phyloP scores from a whole-genome alignment of 2,113 vertebrate genomes.

The Takifugu bimaculatus region DNA sequence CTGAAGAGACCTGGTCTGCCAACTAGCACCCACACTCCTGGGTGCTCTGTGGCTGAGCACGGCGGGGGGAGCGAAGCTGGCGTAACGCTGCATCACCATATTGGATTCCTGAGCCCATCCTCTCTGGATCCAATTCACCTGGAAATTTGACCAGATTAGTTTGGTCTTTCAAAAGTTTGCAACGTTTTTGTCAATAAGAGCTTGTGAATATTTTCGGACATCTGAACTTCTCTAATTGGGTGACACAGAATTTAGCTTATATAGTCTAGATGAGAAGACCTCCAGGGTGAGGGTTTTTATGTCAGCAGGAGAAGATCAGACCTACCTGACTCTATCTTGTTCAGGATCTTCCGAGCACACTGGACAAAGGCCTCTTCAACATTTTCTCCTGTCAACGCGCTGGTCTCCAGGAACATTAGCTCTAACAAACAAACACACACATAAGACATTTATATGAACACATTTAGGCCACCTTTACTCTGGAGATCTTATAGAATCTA shows the following conservation, averaged over 20 bases:
- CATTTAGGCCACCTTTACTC: neutral
- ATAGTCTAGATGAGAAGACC: too few relatives aligned
- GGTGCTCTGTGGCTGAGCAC: slow-evolving; percentile 78
- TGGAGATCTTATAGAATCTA: neutral
- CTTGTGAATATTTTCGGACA: too few relatives aligned
- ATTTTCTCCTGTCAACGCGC: slow-evolving; percentile 89
- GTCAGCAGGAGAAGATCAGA: neutral
- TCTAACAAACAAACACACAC: slow-evolving; percentile 67
- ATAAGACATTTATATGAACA: neutral
- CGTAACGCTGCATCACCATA: slow-evolving; percentile 86
- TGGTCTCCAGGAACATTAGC: slow-evolving; percentile 92
- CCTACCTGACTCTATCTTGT: slow-evolving; percentile 91
- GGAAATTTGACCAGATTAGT: neutral
- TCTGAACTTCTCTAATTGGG: neutral
- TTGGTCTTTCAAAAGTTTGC: too few relatives aligned
- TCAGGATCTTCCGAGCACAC: slow-evolving; percentile 89
- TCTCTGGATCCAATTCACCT: slow-evolving; percentile 91
- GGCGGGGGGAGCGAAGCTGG: slow-evolving; percentile 86
- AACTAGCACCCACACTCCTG: slow-evolving; percentile 87
- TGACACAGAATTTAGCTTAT: too few relatives aligned
- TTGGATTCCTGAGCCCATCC: slow-evolving; percentile 94
- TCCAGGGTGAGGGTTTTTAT: neutral
- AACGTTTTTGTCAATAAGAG: too few relatives aligned
- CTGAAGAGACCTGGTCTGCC: neutral
- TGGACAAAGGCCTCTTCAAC: slow-evolving; percentile 91